Evolutionary conservation across 2,888 invertebrate genomes (phyloP).

Genomic region (Eupithecia tripunctaria): DNA sequence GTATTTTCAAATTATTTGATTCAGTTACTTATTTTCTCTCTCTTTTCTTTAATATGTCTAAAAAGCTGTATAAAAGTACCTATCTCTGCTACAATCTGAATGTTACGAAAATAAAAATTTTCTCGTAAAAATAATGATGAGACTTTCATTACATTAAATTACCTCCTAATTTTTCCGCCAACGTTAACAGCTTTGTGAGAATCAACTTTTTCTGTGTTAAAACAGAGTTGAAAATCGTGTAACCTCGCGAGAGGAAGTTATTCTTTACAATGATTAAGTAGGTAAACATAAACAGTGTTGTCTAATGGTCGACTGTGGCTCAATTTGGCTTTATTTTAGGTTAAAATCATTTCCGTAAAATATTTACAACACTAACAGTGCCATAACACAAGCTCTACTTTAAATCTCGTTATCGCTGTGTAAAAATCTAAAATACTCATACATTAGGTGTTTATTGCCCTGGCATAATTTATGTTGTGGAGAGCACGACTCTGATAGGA

Average conservation of each 20-base stretch:
- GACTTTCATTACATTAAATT: slow-evolving; percentile 7
- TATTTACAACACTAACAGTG: background rate
- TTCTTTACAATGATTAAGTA: background rate
- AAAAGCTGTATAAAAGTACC: background rate
- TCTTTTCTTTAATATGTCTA: background rate
- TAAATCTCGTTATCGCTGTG: background rate
- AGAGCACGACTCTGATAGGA: too few relatives aligned
- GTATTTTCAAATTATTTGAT: too few relatives aligned
- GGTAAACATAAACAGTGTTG: background rate
- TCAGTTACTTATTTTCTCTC: too few relatives aligned
- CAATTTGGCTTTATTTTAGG: background rate
- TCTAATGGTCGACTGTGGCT: background rate
- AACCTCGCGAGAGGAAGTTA: background rate
- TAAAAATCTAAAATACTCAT: too few relatives aligned
- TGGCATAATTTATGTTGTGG: too few relatives aligned
- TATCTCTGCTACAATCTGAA: background rate
- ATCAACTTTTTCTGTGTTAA: background rate
- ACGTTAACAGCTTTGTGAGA: background rate
- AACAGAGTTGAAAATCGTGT: background rate
- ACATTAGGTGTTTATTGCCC: too few relatives aligned
- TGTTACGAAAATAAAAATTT: background rate
- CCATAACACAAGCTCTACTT: background rate
- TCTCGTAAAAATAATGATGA: background rate
- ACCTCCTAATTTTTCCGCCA: slow-evolving; percentile 8
- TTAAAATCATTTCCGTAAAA: background rate